Evolutionary conservation across 2,888 invertebrate species (phyloP), one percentile per base, ranked within the genome.

Genomic region (Pinctada fucata): DNA sequence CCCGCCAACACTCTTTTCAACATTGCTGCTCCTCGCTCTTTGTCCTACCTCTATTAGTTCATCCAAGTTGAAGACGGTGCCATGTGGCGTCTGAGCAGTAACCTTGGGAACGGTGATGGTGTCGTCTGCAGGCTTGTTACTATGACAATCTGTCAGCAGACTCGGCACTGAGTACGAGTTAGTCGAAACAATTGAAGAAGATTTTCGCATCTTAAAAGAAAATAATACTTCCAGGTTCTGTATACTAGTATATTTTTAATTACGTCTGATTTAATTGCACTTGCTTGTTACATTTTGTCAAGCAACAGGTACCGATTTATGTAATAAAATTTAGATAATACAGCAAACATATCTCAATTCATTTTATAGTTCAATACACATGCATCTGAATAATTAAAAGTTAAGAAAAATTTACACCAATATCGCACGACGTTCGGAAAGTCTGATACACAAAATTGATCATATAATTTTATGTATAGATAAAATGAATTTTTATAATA

Each of bases 41-140:
- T 31, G 31, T 1, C 31, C 79, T 80, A 89, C 90, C 85, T 89
- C 88, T 82, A 88, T 87, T 31, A 90, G 77, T 66, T 90, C 88
- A 50, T 90, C 90, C 88, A 87, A 87, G 66, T 87, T 89, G 71
- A 90, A 84, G 50, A 88, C 82, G 63, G 88, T 88, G 72, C 90
- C 90, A 75, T 86, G 87, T n/a, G 90, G 90, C 10, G 90, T 90
- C 75, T 90, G 89, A 5, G 89, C 89, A 65, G 86, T 79, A n/a
- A 90, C 86, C 71, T 90, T 87, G 3, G 90, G 90, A 16, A 89
- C 83, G 45, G 83, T 63, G 8, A 80, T 75, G 8, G 78, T 65
- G 66, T 64, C 65, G 10, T 58, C 71, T 50, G 75, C 65, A 16
- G 72, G 63, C 45, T 63, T 63, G n/a, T 64, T 63, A 58, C 58